phyloP scores from a whole-genome alignment of 2,113 vertebrate species.

The Penelope pileata region DNA sequence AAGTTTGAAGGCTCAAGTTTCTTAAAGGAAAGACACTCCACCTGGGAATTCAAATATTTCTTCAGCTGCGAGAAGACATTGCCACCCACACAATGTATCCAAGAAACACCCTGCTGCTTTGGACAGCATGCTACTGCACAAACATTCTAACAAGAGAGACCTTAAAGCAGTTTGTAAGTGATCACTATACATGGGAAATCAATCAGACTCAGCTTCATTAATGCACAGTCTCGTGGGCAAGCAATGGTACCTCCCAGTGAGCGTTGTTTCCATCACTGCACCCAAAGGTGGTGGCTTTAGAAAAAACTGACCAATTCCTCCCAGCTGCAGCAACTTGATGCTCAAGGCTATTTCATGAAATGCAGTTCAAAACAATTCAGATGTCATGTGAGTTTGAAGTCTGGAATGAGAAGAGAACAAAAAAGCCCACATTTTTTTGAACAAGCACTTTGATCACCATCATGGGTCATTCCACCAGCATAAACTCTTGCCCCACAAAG shows the following conservation, averaged over 20 bases:
- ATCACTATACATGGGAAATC: rapidly evolving
- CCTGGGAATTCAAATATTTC: constrained; percentile 43
- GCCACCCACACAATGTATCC: not conserved
- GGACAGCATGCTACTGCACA: not conserved
- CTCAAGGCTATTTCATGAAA: constrained; percentile 94
- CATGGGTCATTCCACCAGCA: not conserved
- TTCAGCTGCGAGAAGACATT: constrained; percentile 43
- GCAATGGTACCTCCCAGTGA: constrained; percentile 81
- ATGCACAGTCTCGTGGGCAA: not conserved
- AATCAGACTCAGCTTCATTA: not conserved
- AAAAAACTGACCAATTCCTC: constrained; percentile 91
- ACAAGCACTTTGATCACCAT: not conserved
- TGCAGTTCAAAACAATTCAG: constrained; percentile 94
- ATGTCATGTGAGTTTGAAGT: constrained; percentile 93
- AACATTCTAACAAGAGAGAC: not conserved
- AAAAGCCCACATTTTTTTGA: not conserved
- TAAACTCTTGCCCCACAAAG: not conserved
- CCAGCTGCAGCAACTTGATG: constrained; percentile 92
- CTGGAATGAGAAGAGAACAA: constrained; percentile 61
- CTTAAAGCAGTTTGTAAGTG: not conserved
- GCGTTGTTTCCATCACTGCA: constrained; percentile 95
- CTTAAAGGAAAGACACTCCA: not conserved
- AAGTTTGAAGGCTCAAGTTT: constrained; percentile 18
- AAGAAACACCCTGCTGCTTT: not conserved
- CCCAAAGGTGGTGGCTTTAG: constrained; percentile 95